Evolutionary conservation across 2,888 invertebrate species (phyloP), one percentile per base, ranked within the genome.

Genomic region (Acrobasis suavella): DNA sequence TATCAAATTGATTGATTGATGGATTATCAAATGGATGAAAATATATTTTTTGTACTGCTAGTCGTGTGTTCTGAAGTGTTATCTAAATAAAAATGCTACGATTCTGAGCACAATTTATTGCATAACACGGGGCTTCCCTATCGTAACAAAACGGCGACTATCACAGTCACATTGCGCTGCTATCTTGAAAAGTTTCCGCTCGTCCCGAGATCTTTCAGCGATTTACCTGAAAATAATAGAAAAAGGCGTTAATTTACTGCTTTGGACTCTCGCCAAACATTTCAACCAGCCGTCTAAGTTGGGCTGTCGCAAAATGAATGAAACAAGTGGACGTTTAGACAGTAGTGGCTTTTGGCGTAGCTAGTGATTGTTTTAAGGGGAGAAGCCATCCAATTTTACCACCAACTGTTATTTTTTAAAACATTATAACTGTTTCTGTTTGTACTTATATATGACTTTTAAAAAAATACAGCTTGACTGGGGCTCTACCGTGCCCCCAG

Each of bases 181-280:
- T 76, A 76, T 81, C 80, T 77, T 76, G 76, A 77, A 70, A 68
- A 78, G 76, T 78, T 82, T 78, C 75, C 77, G 69, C 75, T 75
- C 72, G 75, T 83, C 74, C 73, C 81, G 82, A 82, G 80, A 81
- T 84, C 83, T 85, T 84, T 85, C 83, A 86, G 82, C 84, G 84
- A 88, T 88, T 92, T 91, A 91, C 91, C 91, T 91, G 91, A 84
- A 89, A 92, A 91, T 80, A 91, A 89, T 76, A 85, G 80, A 86
- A 90, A 85, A 85, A 84, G 79, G 77, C 80, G 86, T 92, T 90
- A 91, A 91, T 91, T 91, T 90, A 91, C 87, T 80, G 83, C 83
- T 69, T 82, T 91, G 91, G 91, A 86, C 66, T 73, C 61, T 67
- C 66, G 91, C 91, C 91, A 92, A 89, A 85, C 83, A 91, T 90